phyloP scores from a whole-genome alignment of 2,113 vertebrate genomes.

The Glaucidium brasilianum region DNA sequence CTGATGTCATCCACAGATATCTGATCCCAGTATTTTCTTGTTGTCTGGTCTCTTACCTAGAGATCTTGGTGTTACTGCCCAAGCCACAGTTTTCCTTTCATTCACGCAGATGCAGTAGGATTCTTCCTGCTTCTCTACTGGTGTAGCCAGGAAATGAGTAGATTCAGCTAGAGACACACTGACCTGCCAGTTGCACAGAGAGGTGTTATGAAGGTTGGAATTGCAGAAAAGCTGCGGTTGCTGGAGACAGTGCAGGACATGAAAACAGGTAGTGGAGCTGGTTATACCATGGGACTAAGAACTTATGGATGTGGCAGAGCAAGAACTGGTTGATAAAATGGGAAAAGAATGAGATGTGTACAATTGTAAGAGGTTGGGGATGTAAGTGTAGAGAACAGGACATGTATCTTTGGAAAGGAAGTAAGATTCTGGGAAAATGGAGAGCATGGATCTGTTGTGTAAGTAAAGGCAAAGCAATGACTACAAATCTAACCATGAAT shows the following conservation, averaged over 20 bases:
- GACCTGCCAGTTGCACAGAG: constrained; percentile 45
- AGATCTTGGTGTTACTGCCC: constrained; percentile 66
- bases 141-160: constrained; percentile 26
- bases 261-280: background rate
- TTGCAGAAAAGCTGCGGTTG: background rate
- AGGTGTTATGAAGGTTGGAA: background rate
- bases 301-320: background rate
- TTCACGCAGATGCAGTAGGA: constrained; percentile 69
- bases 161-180: constrained; percentile 38
- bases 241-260: background rate
- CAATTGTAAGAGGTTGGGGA: background rate
- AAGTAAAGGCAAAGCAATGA: background rate
- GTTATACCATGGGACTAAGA: background rate
- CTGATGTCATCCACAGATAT: background rate
- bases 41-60: constrained; percentile 55
- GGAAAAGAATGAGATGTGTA: background rate
- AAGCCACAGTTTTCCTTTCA: constrained; percentile 63
- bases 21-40: background rate
- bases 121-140: background rate
- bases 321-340: background rate
- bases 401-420: background rate
- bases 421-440: accelerated
- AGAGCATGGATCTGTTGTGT: background rate
- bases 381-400: background rate
- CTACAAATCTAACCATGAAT: background rate